Base-by-base conservation (phyloP, 2,888 invertebrate genomes). In the Drosophila greeni region DNA sequence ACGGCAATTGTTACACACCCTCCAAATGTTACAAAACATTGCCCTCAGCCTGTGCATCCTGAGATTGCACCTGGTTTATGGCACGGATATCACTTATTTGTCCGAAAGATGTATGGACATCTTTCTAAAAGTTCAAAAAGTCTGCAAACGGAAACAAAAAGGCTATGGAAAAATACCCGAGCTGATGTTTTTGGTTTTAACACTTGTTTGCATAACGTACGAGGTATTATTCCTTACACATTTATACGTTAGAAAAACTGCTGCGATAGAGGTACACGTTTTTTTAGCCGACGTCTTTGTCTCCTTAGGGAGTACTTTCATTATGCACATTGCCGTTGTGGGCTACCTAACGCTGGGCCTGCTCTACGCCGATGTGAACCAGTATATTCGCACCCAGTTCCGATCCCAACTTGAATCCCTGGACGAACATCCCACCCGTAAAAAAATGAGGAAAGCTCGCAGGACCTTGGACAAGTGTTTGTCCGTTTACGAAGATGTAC, bases 251-350 rank as follows among this genome's bases (percentile, higher is more conserved):
- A 0, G 14, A 6, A 23, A 2, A 14, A 1, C 1, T 14, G 3
- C 2, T 14, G 5, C 1, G 8, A 14, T 0, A 0, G 5, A n/a
- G 2, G 0, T 9, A 5, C 2, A 16, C 24, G 3, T 16, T 26
- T 43, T n/a, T 11, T 7, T 16, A 8, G 6, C 11, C n/a, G 24
- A 43, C 11, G 1, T 4, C 11, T n/a, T 16, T 16, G 26, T 26
- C 24, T 11, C 12, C 16, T 1, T 26, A 6, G 14, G 14, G 9
- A 14, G 16, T 24, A 26, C 6, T 9, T 2, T 51, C 12, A 3
- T 51, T 14, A 12, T 16, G 16, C 6, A 18, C 14, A 12, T 37
- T 1, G 24, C 18, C 12, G 16, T 14, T n/a, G 12, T 37, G 12
- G 24, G 36, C 24, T 51, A 51, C 34, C 12, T 51, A 12, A 26